phyloP scores from a whole-genome alignment of 2,113 vertebrate genomes.

The Erpornis zantholeuca region DNA sequence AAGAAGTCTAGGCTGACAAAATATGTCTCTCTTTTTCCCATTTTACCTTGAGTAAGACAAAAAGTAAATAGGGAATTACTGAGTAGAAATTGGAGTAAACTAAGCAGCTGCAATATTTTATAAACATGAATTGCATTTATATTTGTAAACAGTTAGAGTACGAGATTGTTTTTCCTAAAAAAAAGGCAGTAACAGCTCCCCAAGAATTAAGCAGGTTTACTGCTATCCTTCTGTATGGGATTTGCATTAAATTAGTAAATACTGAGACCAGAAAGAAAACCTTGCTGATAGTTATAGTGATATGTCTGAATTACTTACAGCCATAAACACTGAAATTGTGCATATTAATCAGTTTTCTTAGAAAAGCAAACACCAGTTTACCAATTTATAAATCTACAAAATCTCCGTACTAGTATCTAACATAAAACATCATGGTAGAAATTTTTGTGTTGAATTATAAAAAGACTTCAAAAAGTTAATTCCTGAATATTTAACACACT shows the following conservation, averaged over 20 bases:
- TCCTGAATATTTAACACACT: background rate
- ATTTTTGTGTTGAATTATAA: too few relatives aligned
- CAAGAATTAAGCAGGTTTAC: background rate
- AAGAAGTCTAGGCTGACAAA: background rate
- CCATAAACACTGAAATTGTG: background rate
- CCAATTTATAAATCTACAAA: background rate
- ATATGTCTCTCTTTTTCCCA: background rate
- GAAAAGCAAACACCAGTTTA: background rate
- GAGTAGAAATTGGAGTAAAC: background rate
- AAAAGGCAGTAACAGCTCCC: background rate
- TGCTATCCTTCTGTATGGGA: background rate
- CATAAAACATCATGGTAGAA: background rate
- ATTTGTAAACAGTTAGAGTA: background rate
- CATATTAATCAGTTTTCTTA: background rate
- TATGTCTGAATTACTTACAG: background rate
- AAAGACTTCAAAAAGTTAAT: background rate
- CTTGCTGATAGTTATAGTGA: background rate
- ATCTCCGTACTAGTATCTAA: background rate
- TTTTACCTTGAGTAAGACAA: background rate
- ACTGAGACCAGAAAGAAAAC: background rate
- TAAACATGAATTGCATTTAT: background rate
- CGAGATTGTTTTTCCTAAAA: background rate
- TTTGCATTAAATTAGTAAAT: background rate
- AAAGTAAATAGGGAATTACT: background rate
- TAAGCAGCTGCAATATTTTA: background rate